phyloP scores from a whole-genome alignment of 2,888 invertebrate genomes.

The Athripsodes cinereus region DNA sequence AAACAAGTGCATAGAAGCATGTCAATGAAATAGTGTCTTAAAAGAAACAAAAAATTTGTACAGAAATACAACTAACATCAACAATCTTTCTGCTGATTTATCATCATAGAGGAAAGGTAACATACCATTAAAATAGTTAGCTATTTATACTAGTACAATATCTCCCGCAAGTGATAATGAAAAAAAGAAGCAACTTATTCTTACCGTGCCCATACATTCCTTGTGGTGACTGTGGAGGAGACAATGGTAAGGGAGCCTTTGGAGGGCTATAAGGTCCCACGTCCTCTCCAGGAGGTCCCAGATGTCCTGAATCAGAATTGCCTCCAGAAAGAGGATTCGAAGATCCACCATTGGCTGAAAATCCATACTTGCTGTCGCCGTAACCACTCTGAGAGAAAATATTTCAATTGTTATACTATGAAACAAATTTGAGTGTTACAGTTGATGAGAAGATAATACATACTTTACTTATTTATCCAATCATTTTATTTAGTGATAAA shows the following conservation, averaged over 20 bases:
- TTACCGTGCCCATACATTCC: slow-evolving; percentile 51
- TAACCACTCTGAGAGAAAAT: slow-evolving; percentile 34
- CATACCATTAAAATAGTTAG: too few relatives aligned
- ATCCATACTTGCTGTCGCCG: slow-evolving; percentile 60
- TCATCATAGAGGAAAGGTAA: too few relatives aligned
- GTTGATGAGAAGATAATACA: too few relatives aligned
- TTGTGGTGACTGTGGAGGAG: slow-evolving; percentile 47
- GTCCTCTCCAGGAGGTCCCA: slow-evolving; percentile 17
- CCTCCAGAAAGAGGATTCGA: slow-evolving; percentile 27
- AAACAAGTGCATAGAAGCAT: neutral
- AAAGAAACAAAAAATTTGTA: too few relatives aligned
- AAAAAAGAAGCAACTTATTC: too few relatives aligned
- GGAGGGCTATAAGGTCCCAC: slow-evolving; percentile 20
- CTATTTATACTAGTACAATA: neutral
- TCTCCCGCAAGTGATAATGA: too few relatives aligned
- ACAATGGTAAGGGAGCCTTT: slow-evolving; percentile 40
- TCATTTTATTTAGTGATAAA: too few relatives aligned
- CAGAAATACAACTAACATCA: too few relatives aligned
- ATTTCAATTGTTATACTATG: too few relatives aligned
- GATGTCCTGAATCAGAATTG: slow-evolving; percentile 7
- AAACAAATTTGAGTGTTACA: too few relatives aligned
- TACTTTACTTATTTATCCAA: too few relatives aligned
- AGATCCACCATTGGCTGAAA: slow-evolving; percentile 45
- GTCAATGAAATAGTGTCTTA: neutral
- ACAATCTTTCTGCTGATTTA: too few relatives aligned